A percentile compares a stretch with the other conserved stretches of the same genome.
Evolutionary conservation across 2,113 vertebrate genomes (phyloP).

Genomic region (Gavia stellata): DNA sequence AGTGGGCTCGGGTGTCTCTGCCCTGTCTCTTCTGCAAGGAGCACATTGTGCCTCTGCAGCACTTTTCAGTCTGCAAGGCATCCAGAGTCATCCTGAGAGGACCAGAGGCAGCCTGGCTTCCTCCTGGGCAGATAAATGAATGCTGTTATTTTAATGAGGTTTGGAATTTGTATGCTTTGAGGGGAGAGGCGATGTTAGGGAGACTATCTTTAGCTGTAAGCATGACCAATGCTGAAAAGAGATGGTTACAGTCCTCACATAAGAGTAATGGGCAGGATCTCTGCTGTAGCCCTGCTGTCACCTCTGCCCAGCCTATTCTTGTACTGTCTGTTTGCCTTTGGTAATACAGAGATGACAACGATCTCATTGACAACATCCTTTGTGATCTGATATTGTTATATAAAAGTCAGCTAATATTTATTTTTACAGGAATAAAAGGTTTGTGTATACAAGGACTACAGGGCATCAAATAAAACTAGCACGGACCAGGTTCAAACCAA

Average conservation of each 20-base stretch:
- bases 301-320: neutral
- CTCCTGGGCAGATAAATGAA: neutral
- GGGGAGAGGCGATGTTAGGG: neutral
- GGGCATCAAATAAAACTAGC: neutral
- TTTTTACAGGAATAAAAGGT: neutral
- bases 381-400: neutral
- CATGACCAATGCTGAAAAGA: neutral
- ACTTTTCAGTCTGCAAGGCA: neutral
- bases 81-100: neutral
- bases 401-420: neutral
- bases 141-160: neutral
- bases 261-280: neutral
- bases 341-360: neutral
- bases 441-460: neutral
- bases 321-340: neutral
- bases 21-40: neutral
- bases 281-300: neutral
- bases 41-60: neutral
- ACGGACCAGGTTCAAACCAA: neutral
- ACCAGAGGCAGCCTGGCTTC: neutral
- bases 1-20: neutral
- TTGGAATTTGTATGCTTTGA: neutral
- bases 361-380: neutral
- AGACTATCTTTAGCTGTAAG: neutral
- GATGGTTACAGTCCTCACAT: accelerated